These are phyloP conservation scores for Dolichoris vasculosae DNA, from an alignment of 1,140 invertebrate species.

Conservation along the genomic window DNA sequence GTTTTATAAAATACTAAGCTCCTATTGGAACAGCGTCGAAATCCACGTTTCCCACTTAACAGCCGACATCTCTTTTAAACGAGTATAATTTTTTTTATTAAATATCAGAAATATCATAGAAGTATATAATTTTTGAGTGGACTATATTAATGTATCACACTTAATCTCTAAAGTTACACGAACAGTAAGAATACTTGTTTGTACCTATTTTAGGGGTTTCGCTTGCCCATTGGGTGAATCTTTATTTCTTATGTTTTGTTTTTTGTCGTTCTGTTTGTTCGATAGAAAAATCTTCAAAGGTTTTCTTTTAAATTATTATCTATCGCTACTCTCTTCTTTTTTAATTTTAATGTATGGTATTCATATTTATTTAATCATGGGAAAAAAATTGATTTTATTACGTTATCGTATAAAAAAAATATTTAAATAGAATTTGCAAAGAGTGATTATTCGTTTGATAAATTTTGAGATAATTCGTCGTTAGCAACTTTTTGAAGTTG, in stretches of 20 bases:
- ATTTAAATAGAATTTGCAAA: too few species aligned
- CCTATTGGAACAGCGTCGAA: constrained; percentile 10
- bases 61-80: background rate
- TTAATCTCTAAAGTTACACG: constrained; percentile 46
- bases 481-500: too few species aligned
- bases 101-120: constrained; percentile 47
- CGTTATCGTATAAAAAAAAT: background rate
- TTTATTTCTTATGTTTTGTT: background rate
- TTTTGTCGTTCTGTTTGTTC: background rate
- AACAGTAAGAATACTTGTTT: constrained; percentile 48
- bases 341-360: background rate
- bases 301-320: background rate
- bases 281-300: too few species aligned
- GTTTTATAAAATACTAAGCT: constrained; percentile 53
- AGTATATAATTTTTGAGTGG: constrained; percentile 42
- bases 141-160: constrained; percentile 48
- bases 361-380: background rate
- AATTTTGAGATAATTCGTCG: too few species aligned
- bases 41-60: background rate
- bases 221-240: constrained; percentile 24
- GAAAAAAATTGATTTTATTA: background rate
- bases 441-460: too few species aligned
- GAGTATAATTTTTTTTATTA: constrained; percentile 34
- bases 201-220: constrained; percentile 50
- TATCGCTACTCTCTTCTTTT: constrained; percentile 7